Evolutionary conservation across 2,113 vertebrate species (phyloP).

Genomic region (Sterrhoptilus dennistouni): DNA sequence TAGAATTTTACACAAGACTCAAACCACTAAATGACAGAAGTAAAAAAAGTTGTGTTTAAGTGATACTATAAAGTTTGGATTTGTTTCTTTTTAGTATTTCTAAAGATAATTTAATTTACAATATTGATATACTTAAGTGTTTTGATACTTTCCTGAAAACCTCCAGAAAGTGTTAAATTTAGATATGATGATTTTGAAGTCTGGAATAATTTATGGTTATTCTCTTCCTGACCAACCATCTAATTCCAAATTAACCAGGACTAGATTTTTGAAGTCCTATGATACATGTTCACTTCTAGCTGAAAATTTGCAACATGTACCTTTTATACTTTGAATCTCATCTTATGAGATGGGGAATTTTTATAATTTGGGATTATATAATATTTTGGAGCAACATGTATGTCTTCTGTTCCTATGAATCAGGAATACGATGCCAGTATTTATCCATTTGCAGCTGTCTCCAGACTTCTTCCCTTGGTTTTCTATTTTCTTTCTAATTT

Average conservation of each 20-base stretch:
- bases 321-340: not conserved
- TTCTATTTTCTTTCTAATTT: not conserved
- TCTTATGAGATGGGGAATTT: not conserved
- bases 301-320: not conserved
- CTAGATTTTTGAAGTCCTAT: not conserved
- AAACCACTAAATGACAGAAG: conserved; percentile 16
- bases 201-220: not conserved
- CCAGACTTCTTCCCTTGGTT: not conserved
- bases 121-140: not conserved
- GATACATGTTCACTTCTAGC: not conserved
- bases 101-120: not conserved
- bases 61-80: not conserved
- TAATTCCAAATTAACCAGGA: not conserved
- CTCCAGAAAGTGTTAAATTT: not conserved
- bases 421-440: not conserved
- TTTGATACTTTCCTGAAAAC: not conserved
- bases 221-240: not conserved
- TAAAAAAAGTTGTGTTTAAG: conserved; percentile 32
- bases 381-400: not conserved
- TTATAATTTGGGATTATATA: not conserved
- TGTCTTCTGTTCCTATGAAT: not conserved
- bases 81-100: not conserved
- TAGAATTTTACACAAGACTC: not conserved
- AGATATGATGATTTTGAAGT: not conserved
- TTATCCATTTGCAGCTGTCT: not conserved